phyloP scores from a whole-genome alignment of 2,888 invertebrate genomes.

The Deilephila porcellus region DNA sequence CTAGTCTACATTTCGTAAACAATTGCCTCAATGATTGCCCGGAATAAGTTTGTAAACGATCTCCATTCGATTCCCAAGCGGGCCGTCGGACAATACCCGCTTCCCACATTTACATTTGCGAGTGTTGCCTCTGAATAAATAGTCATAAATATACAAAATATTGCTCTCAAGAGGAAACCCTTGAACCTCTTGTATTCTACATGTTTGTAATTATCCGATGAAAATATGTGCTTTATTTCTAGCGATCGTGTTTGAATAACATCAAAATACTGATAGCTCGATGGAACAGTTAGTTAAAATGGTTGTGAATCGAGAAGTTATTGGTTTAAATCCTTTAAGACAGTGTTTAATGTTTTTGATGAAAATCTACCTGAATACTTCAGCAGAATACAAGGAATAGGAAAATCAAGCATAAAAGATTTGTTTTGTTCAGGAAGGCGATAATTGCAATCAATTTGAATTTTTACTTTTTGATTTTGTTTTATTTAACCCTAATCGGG shows the following conservation, averaged over 20 bases:
- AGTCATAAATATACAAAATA: constrained; percentile 30
- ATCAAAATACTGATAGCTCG: neutral
- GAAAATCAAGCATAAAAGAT: no score
- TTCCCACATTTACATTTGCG: constrained; percentile 21
- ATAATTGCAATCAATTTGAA: no score
- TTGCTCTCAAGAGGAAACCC: constrained; percentile 25
- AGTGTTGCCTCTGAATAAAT: constrained; percentile 8
- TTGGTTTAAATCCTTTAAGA: no score
- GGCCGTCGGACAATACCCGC: neutral
- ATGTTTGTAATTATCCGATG: constrained; percentile 18
- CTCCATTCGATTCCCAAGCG: constrained; percentile 14
- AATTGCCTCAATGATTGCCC: constrained; percentile 11
- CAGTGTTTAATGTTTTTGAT: no score
- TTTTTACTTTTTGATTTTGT: no score
- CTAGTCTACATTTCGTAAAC: neutral
- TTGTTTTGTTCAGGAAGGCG: no score
- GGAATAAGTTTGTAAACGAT: constrained; percentile 15
- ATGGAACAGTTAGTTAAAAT: no score
- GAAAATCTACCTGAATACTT: no score
- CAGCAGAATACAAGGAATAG: no score
- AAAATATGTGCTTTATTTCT: neutral
- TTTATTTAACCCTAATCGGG: no score
- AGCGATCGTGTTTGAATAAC: neutral
- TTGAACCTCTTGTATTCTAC: constrained; percentile 11
- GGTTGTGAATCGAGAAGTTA: no score